Base-by-base conservation (phyloP, 2,113 vertebrate species). In the Tyto alba region DNA sequence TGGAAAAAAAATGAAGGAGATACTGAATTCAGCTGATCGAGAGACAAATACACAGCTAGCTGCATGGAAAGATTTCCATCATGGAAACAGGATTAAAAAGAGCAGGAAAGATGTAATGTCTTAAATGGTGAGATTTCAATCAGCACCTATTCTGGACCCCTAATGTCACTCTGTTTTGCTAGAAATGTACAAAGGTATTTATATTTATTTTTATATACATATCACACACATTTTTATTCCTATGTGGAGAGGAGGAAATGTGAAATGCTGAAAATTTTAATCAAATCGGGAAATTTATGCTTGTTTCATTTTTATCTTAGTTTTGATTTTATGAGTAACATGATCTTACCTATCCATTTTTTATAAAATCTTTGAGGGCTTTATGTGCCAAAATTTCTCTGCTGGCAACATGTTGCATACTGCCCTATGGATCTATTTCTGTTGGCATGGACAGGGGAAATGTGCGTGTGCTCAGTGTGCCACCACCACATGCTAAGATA, bases 331-430 rank as follows among this genome's bases (percentile, higher is more conserved):
- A 34, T 36, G 8, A 84, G 27, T 36, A 76, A 13, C 21, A 26
- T 57, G 5, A 38, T 10, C 34, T 40, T 30, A 57, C 29, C n/a
- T 45, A 43, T 27, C 6, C 1, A 6, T 13, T 57, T 71, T 95
- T n/a, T n/a, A n/a, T n/a, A n/a, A n/a, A n/a, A n/a, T n/a, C n/a
- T n/a, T n/a, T n/a, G n/a, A n/a, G n/a, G n/a, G n/a, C n/a, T n/a
- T n/a, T n/a, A n/a, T 48, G 21, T 38, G 3, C 6, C 14, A 57
- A 23, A 36, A 30, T 25, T 71, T 66, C 52, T 89, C 12, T 40
- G 15, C 4, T 14, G 10, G 2, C 41, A 40, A 6, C 12, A 19
- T 1, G 1, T 32, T 50, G 3, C 41, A 45, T 34, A 18, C 3
- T 60, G 12, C 18, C 10, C 22, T 72, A 4, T 40, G 11, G 32